Evolutionary conservation across 2,797 vertebrate species (phyloP).

Genomic region (Nannoperca australis): DNA sequence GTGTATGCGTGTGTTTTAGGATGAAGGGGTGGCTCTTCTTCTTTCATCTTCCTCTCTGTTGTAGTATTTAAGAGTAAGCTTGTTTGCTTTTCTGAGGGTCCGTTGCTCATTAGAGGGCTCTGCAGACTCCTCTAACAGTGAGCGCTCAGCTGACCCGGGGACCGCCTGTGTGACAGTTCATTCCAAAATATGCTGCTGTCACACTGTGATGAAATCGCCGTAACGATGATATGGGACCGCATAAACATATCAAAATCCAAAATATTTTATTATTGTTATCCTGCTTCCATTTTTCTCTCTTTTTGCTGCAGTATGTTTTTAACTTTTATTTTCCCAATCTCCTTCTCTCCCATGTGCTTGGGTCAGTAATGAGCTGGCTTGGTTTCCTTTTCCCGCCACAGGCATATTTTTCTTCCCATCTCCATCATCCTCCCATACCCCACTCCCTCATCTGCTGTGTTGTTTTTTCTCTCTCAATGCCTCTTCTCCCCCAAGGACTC

Average conservation of each 20-base stretch:
- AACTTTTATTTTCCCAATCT: conserved; percentile 50
- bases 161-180: conserved; percentile 50
- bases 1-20: conserved; percentile 3
- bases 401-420: conserved; percentile 66
- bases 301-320: conserved; percentile 44
- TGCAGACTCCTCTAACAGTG: conserved; percentile 49
- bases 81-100: conserved; percentile 63
- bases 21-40: conserved; percentile 28
- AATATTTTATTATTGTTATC: conserved; percentile 39
- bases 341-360: conserved; percentile 26
- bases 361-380: conserved; percentile 80
- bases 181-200: conserved; percentile 75
- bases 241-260: conserved; percentile 36
- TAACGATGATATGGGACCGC: conserved; percentile 69
- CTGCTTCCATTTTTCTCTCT: background rate
- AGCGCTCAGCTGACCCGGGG: conserved; percentile 65
- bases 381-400: conserved; percentile 65
- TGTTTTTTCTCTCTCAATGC: conserved; percentile 57
- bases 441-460: conserved; percentile 40
- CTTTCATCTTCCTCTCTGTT: conserved; percentile 46
- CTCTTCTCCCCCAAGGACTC: conserved; percentile 43
- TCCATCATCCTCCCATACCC: conserved; percentile 49
- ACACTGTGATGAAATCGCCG: conserved; percentile 78
- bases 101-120: conserved; percentile 77
- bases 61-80: conserved; percentile 41